Conservation (phyloP, 2,797 vertebrate species). For the Malurus splendens region DNA sequence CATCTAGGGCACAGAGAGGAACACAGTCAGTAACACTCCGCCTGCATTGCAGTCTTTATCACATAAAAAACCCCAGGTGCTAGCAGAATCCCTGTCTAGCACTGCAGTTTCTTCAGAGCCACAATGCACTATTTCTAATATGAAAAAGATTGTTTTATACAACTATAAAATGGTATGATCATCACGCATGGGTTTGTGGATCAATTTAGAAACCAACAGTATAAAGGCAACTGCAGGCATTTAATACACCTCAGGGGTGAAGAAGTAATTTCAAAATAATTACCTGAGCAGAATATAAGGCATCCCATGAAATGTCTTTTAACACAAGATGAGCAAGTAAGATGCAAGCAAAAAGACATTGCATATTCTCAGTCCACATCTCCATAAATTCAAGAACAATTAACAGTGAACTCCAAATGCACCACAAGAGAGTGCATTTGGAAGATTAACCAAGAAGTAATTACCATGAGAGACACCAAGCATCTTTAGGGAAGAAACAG, state of each 20-base stretch:
- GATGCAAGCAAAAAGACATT: neutral
- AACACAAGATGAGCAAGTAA: neutral
- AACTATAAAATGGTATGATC: neutral
- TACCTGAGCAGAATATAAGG: neutral
- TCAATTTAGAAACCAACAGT: neutral
- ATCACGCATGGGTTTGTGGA: neutral
- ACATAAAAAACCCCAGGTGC: accelerated
- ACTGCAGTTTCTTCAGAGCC: neutral
- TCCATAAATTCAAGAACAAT: neutral
- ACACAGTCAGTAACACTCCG: neutral
- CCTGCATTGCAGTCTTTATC: neutral
- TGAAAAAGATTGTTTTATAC: neutral
- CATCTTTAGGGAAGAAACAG: neutral
- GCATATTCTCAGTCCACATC: neutral
- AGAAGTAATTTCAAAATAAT: neutral
- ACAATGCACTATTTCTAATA: neutral
- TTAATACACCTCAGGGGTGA: neutral
- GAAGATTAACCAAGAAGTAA: neutral
- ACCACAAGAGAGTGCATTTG: neutral
- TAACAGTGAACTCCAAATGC: neutral
- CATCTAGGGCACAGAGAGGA: neutral
- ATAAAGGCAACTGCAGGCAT: neutral
- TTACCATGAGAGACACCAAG: neutral
- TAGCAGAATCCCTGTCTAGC: neutral
- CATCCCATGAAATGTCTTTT: neutral